Conservation (phyloP, 2,113 vertebrate genomes). For the Sceloporus tristichus region DNA sequence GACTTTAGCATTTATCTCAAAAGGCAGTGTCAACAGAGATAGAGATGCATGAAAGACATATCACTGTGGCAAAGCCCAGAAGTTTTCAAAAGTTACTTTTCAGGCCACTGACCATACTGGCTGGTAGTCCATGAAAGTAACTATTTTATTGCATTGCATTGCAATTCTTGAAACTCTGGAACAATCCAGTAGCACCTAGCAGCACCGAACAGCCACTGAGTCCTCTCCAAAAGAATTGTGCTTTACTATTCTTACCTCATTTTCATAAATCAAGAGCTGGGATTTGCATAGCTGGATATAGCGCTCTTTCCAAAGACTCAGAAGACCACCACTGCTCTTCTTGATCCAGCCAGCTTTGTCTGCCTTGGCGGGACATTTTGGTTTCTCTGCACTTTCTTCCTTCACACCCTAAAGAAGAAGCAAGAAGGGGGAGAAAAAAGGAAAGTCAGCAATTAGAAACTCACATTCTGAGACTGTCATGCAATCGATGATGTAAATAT, state of each 20-base stretch:
- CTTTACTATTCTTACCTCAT: constrained; percentile 82
- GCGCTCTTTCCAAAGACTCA: constrained; percentile 92
- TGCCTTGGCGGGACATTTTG: constrained; percentile 68
- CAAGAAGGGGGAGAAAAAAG: constrained; percentile 2
- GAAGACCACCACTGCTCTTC: constrained; percentile 86
- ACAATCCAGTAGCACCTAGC: constrained; percentile 8
- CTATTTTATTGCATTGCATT: too few relatives aligned
- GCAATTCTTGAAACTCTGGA: not conserved
- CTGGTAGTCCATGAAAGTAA: too few relatives aligned
- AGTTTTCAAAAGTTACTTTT: too few relatives aligned
- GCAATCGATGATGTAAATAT: too few relatives aligned
- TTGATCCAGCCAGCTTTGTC: constrained; percentile 95
- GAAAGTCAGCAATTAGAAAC: constrained; percentile 12
- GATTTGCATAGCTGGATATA: constrained; percentile 89
- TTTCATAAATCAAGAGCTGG: constrained; percentile 88
- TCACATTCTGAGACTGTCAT: not conserved
- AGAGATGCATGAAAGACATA: too few relatives aligned
- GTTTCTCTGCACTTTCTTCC: constrained; percentile 78
- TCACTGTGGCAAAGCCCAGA: too few relatives aligned
- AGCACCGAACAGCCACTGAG: not conserved
- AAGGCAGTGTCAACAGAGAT: too few relatives aligned
- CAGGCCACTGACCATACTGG: too few relatives aligned
- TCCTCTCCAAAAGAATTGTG: too few relatives aligned
- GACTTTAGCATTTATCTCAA: not conserved
- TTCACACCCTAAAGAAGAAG: constrained; percentile 77